A percentile compares a stretch with the other conserved stretches of the same genome.
These are phyloP conservation scores for Actenoides lindsayi DNA, from an alignment of 2,113 vertebrate genomes.

Conservation along the genomic window DNA sequence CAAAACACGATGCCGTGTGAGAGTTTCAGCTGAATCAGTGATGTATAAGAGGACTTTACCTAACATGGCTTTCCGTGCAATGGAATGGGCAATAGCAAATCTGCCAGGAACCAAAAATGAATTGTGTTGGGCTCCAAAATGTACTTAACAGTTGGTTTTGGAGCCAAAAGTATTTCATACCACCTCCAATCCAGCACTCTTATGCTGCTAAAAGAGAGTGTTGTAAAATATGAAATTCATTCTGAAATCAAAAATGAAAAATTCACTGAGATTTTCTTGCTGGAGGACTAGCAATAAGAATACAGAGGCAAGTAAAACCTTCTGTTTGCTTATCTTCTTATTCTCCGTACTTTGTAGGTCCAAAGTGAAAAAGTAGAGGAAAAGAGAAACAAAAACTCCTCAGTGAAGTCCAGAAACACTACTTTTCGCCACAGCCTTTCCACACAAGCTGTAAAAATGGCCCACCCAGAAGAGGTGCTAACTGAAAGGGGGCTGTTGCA, in stretches of 20 bases:
- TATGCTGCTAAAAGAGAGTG: background rate
- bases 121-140: background rate
- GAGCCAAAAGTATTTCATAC: background rate
- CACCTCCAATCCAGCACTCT: background rate
- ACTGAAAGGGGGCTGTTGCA: background rate
- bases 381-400: background rate
- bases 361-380: background rate
- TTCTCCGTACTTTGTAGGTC: background rate
- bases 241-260: background rate
- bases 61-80: background rate
- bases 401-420: background rate
- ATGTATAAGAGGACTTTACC: background rate
- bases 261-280: background rate
- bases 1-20: background rate
- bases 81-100: background rate
- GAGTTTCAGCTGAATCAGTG: background rate
- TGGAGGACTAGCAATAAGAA: background rate
- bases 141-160: background rate
- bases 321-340: background rate
- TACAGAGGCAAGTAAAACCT: background rate
- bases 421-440: background rate
- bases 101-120: background rate
- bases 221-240: background rate
- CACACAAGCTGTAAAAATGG: background rate
- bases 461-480: background rate